These are phyloP conservation scores for Girardia tigrina DNA, from an alignment of 2,888 invertebrate species.

Conservation along the genomic window DNA sequence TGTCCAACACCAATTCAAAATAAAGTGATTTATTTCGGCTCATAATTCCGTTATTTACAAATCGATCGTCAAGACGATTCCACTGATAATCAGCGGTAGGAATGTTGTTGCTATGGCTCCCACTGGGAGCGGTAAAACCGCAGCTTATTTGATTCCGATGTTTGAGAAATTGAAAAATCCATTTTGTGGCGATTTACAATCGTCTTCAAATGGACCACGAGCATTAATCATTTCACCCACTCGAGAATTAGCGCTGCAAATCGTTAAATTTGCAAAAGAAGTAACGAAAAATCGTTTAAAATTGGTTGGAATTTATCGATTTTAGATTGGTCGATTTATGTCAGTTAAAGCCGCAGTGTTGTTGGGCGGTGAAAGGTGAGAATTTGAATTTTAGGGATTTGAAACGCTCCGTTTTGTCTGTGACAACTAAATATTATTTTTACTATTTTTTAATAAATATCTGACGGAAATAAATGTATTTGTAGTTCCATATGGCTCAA, in stretches of 20 bases:
- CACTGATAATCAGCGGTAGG: constrained; percentile 65
- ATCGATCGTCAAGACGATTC: constrained; percentile 67
- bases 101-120: constrained; percentile 99
- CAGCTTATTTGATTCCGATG: constrained; percentile 86
- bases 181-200: constrained; percentile 40
- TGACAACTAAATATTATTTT: too few relatives aligned
- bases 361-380: constrained; percentile 74
- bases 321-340: constrained; percentile 70
- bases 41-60: too few relatives aligned
- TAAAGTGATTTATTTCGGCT: constrained; percentile 61
- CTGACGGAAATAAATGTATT: too few relatives aligned
- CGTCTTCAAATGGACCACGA: constrained; percentile 52
- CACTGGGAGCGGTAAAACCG: constrained; percentile 96
- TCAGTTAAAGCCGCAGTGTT: constrained; percentile 72
- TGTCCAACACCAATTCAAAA: constrained; percentile 94
- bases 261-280: constrained; percentile 79
- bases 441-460: too few relatives aligned
- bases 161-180: constrained; percentile 66
- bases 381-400: too few relatives aligned
- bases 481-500: too few relatives aligned
- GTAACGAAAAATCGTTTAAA: constrained; percentile 14
- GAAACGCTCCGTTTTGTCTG: too few relatives aligned
- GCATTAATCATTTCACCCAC: constrained; percentile 53
- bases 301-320: constrained; percentile 9
- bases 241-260: constrained; percentile 58